Evolutionary conservation across 1,140 invertebrate genomes (phyloP), one percentile per base, ranked within the genome.

Genomic region (Eulimnadia texana): DNA sequence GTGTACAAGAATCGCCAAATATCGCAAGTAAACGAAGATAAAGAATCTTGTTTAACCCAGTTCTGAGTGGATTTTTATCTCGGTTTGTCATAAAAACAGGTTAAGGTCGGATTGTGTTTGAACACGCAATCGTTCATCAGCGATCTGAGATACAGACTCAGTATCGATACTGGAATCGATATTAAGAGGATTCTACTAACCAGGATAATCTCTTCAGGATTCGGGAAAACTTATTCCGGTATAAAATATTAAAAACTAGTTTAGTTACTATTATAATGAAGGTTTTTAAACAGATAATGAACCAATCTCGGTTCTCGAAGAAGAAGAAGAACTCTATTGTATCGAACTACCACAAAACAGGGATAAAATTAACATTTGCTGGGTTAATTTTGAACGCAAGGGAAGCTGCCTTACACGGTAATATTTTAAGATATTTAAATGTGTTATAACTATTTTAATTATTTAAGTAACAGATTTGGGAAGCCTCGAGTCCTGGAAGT

Each of bases 1-100:
- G 81, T 96, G 10, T 93, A 92, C 74, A 84, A 90, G 51, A 87
- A 87, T 64, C 87, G 91, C 68, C 84, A 90, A 69, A 89, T 90
- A 16, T 79, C 88, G 61, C 88, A 86, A 74, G 76, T 81, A 67
- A n/a, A 65, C 65, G 51, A n/a, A 3, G 29, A 23, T 3, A 56
- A 23, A 19, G 42, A 11, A n/a, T n/a, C n/a, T n/a, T n/a, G n/a
- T n/a, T n/a, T n/a, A n/a, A n/a, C n/a, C n/a, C n/a, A n/a, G n/a
- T n/a, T n/a, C n/a, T n/a, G n/a, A n/a, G n/a, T n/a, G n/a, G n/a
- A n/a, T n/a, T n/a, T n/a, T n/a, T n/a, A n/a, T n/a, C n/a, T n/a
- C n/a, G n/a, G n/a, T n/a, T n/a, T n/a, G n/a, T n/a, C n/a, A n/a
- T n/a, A n/a, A n/a, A n/a, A n/a, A 50, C 61, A 78, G 77, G 83